phyloP scores from a whole-genome alignment of 1,140 invertebrate genomes.

The Bradysia coprophila region DNA sequence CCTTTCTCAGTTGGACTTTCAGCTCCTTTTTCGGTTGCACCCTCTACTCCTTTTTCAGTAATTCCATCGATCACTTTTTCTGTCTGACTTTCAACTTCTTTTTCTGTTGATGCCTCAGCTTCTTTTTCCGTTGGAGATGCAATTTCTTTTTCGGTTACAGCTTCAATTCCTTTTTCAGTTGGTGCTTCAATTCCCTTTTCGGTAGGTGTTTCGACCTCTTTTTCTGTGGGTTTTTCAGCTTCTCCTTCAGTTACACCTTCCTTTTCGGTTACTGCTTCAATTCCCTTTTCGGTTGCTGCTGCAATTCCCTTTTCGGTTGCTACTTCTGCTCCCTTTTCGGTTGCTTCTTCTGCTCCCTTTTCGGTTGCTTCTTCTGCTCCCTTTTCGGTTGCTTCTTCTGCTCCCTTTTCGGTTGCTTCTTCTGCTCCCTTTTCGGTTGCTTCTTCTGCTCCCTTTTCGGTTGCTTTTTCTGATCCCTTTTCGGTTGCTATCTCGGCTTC shows the following conservation, averaged over 20 bases:
- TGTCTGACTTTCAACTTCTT: not conserved
- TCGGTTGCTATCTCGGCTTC: not conserved
- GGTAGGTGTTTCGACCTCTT: not conserved
- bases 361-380: no score
- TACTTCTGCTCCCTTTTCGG: slow-evolving; percentile 4
- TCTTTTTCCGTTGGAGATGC: no score
- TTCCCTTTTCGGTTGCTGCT: not conserved
- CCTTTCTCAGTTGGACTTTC: not conserved
- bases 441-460: not conserved
- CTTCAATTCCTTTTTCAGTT: not conserved
- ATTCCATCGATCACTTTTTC: not conserved
- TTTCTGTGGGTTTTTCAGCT: not conserved
- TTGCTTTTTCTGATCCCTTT: not conserved
- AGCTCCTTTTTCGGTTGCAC: not conserved
- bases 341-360: no score
- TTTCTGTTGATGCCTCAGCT: not conserved
- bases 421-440: no score
- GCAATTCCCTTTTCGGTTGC: slow-evolving; percentile 2
- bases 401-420: no score
- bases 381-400: no score
- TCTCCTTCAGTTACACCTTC: not conserved
- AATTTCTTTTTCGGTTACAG: not conserved
- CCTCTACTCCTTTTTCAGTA: no score
- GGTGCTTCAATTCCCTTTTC: not conserved
- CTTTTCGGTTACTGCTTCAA: not conserved